phyloP scores from a whole-genome alignment of 2,888 invertebrate species.

The Trachelus stipa region DNA sequence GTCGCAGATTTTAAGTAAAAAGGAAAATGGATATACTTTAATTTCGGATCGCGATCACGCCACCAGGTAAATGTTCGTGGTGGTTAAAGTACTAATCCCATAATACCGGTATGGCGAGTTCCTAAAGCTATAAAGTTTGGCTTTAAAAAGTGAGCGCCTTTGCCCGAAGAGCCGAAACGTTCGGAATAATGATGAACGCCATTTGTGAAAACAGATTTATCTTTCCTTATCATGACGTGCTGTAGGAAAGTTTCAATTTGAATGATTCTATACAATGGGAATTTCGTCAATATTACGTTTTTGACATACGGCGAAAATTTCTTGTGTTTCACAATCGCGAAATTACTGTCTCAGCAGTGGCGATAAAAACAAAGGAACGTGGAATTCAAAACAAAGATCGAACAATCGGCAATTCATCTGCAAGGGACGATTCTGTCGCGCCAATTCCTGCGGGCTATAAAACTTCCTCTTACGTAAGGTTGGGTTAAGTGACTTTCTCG shows the following conservation, averaged over 20 bases:
- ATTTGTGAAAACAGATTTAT: neutral
- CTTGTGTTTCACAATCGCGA: neutral
- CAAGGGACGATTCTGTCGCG: neutral
- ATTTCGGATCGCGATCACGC: neutral
- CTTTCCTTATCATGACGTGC: neutral
- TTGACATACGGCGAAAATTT: neutral
- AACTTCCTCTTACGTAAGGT: slow-evolving; percentile 31
- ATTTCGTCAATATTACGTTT: neutral
- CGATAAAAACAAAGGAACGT: neutral
- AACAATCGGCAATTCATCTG: neutral
- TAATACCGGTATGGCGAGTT: neutral
- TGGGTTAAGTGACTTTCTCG: slow-evolving; percentile 39
- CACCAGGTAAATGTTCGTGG: neutral
- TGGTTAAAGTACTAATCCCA: neutral
- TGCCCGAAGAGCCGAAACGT: neutral
- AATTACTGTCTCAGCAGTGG: neutral
- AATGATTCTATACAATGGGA: neutral
- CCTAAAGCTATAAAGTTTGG: neutral
- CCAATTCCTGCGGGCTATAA: neutral
- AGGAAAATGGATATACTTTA: neutral
- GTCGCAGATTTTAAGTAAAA: neutral
- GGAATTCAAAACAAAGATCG: neutral
- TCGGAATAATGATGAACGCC: neutral
- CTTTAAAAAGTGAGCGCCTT: neutral
- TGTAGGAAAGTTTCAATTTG: neutral